Evolutionary conservation across 2,888 invertebrate genomes (phyloP).

Genomic region (Nesidiocoris tenuis): DNA sequence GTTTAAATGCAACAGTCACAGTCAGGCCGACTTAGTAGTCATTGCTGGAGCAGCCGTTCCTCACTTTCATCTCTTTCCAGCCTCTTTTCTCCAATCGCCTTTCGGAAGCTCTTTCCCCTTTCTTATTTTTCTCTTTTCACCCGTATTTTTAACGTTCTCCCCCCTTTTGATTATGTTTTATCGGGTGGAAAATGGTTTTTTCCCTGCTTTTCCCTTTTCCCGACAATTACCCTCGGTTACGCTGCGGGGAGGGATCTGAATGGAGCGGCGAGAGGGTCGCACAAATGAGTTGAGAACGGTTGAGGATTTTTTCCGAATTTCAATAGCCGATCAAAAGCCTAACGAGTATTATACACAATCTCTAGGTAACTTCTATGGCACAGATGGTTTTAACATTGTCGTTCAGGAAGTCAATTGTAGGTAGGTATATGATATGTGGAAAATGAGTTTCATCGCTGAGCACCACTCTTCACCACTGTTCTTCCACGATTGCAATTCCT

Average conservation of each 20-base stretch:
- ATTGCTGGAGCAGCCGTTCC: conserved; percentile 38
- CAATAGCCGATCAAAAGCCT: no score
- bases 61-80: not conserved
- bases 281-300: not conserved
- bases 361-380: no score
- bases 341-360: no score
- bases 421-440: no score
- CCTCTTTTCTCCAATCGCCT: conserved; percentile 3
- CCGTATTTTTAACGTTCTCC: conserved; percentile 28
- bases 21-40: conserved; percentile 48
- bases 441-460: no score
- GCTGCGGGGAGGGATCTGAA: not conserved
- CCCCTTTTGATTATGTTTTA: conserved; percentile 50
- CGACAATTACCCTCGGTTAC: conserved; percentile 38
- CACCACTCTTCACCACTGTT: no score
- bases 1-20: conserved; percentile 52
- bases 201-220: not conserved
- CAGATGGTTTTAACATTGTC: no score
- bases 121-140: not conserved
- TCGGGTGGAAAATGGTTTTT: conserved; percentile 48
- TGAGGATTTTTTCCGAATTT: not conserved
- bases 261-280: not conserved
- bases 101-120: no score
- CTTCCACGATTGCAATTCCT: no score
- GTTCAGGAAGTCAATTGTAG: no score